Evolutionary conservation across 2,113 vertebrate genomes (phyloP), one percentile per base, ranked within the genome.

Genomic region (Abramis brama): DNA sequence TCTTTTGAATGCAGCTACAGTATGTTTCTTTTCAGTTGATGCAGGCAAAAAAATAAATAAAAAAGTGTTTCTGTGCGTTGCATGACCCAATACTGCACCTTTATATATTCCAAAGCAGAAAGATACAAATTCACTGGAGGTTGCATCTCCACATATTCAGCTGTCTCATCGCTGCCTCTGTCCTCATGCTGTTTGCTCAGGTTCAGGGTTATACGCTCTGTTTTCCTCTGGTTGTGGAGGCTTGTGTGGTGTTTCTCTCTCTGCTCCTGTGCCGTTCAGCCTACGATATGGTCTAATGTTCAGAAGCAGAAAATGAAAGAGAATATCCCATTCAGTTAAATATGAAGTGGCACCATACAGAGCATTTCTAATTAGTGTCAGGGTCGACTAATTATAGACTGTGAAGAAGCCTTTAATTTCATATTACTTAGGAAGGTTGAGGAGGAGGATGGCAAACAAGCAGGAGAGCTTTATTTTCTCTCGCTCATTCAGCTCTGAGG

Each of bases 281-380:
- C 82, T 68, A 74, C 19, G 8, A 82, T 25, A 83, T 50, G 68
- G 25, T 43, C 27, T 75, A 52, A 50, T 80, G 66, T 39, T 23
- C 47, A 85, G 64, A 74, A 76, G 74, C 77, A 85, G 43, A 82
- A 77, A 87, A 85, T 81, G 86, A 90, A 86, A 83, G 85, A 78
- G 88, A 89, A 88, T 88, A 90, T 91, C 90, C 87, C 77, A 71
- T 89, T 85, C 82, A 70, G 81, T 89, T 76, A 91, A 85, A 89
- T 91, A 87, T 89, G 86, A 92, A 92, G 84, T 86, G 89, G 86
- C 82, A 90, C 82, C 19, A 62, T 84, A 84, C 86, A 76, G 82
- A 89, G 88, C 86, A 89, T 87, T 89, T 88, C 86, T 93, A 93
- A 94, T 94, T 92, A 93, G 87, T 90, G 91, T 91, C 91, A 89